Evolutionary conservation across 1,140 invertebrate species (phyloP), one percentile per base, ranked within the genome.

Genomic region (Epicauta chinensis): DNA sequence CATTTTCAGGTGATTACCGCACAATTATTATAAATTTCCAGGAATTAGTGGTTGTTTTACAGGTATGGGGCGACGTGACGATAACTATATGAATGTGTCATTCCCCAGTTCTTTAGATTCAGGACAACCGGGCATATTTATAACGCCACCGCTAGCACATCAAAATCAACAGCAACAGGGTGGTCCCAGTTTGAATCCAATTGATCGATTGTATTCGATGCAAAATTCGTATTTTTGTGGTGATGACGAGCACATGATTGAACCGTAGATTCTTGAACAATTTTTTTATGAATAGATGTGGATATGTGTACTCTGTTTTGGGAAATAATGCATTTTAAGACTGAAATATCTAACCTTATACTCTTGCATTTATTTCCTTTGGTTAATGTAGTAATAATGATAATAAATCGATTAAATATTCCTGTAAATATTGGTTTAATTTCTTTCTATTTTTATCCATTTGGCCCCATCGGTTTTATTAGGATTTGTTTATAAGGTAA

Each of bases 181-280:
- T 48, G 61, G 63, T 75, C 45, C 68, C 78, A 17, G 7, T 23
- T 23, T 23, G 23, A 81, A 81, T 65, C 80, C 80, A 2, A 81
- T 81, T 48, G 80, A 81, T 69, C 71, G 79, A 16, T 65, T 81
- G 1, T 81, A 81, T 53, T 81, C 79, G 31, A 81, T 81, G 80
- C 79, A 81, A 61, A 81, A 73, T 56, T 80, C 78, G 2, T 81
- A 81, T 60, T 81, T 81, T 69, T 76, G 80, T 49, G 75, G 73
- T 6, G 78, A 81, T 44, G 77, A 80, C 17, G 50, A 57, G 14
- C 23, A 48, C 13, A 54, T 55, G 30, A 59, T 63, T 48, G 68
- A 70, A 55, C 58, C 60, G 31, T 65, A 52, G 61, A 59, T 45
- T 16, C 30, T 41, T 23, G 14, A 23, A n/a, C 3, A 41, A 3